Base-by-base conservation (phyloP, 2,888 invertebrate species). In the Protophormia terraenovae region DNA sequence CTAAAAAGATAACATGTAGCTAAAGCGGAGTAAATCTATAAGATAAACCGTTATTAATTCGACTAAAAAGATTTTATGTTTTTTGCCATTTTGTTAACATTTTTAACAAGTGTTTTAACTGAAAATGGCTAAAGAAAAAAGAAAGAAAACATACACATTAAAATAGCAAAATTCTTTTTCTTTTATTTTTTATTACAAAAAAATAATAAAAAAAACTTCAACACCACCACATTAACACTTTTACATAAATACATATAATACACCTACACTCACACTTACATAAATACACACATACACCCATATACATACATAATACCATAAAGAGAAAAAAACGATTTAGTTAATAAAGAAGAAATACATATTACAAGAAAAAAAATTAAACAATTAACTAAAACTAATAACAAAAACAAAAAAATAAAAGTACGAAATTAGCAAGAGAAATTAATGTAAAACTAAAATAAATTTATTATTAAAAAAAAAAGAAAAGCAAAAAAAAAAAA, bases 61-160 rank as follows among this genome's bases (percentile, higher is more conserved):
- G n/a, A n/a, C n/a, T 27, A 14, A 0, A 2, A 4, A 45, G 41
- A 45, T 55, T 7, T 29, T 19, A 60, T 27, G 29, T 58, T 22
- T 58, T n/a, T n/a, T 16, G 66, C 47, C 81, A 84, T 77, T 84
- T 82, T 78, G 71, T 77, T 67, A 66, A 77, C 60, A 72, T 81
- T 81, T 80, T 69, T 14, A 62, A 14, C 35, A 69, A 81, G 71
- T 78, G 82, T 85, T 80, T 73, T 27, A 71, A 81, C 22, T 22
- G 24, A 75, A 78, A 76, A 78, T 69, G 66, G 50, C 64, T 58
- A 62, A 55, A 16, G 41, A 22, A 32, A n/a, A n/a, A n/a, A n/a
- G n/a, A n/a, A 12, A 14, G 8, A 32, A 75, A 38, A 50, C 41
- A 64, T 50, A 14, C 27, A 72, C 35, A 47, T 71, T 16, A 14